Evolutionary conservation across 2,797 vertebrate species (phyloP).

Genomic region (Eptatretus atami): DNA sequence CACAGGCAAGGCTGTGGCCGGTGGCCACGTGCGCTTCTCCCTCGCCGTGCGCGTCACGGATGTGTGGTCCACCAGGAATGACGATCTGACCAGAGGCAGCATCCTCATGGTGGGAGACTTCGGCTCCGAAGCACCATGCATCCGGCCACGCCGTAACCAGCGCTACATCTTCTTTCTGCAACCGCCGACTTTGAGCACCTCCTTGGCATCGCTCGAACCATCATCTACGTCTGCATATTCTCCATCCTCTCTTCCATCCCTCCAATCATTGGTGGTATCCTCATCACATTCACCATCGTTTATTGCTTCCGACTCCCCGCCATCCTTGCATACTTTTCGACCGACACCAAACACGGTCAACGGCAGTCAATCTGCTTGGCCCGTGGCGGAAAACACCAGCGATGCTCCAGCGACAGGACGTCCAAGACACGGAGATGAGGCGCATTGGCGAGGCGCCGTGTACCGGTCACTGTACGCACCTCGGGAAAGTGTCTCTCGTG

Average conservation of each 20-base stretch:
- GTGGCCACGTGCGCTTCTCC: neutral
- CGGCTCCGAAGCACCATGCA: conserved; percentile 2
- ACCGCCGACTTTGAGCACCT: neutral
- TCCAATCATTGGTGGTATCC: too few relatives aligned
- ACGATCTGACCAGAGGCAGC: neutral
- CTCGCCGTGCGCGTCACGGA: neutral
- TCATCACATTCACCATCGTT: too few relatives aligned
- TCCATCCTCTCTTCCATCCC: too few relatives aligned
- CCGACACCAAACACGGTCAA: too few relatives aligned
- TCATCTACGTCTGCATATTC: too few relatives aligned
- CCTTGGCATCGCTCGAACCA: too few relatives aligned
- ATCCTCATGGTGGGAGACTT: conserved; percentile 4
- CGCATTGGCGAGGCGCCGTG: neutral
- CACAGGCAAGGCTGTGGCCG: neutral
- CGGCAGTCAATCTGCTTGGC: too few relatives aligned
- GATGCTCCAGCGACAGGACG: too few relatives aligned
- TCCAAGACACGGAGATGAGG: too few relatives aligned
- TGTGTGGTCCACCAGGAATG: conserved; percentile 1
- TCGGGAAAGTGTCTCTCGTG: conserved; percentile 1
- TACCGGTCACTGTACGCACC: neutral
- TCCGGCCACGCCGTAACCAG: conserved; percentile 4
- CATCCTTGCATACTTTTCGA: too few relatives aligned
- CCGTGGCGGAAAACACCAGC: too few relatives aligned
- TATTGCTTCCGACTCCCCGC: too few relatives aligned
- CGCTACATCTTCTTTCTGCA: conserved; percentile 3